phyloP scores from a whole-genome alignment of 2,888 invertebrate genomes.

The Caenorhabditis macrosperma region DNA sequence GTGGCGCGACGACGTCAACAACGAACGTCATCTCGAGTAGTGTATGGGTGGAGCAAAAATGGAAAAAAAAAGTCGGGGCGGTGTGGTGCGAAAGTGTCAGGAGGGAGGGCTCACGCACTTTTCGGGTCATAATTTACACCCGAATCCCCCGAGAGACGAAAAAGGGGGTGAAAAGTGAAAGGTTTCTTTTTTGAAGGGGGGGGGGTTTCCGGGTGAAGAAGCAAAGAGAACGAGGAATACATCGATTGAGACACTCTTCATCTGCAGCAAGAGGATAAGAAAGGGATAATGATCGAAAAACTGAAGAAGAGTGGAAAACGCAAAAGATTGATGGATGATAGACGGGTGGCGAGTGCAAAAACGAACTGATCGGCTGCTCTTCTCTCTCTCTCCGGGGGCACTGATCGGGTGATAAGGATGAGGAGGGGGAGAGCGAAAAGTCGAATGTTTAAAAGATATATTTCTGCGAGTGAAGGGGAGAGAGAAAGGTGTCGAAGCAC shows the following conservation, averaged over 20 bases:
- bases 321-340: slow-evolving; percentile 51
- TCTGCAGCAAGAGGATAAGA: slow-evolving; percentile 18
- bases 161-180: slow-evolving; percentile 9
- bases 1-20: slow-evolving; percentile 13
- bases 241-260: slow-evolving; percentile 25
- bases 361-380: slow-evolving; percentile 28
- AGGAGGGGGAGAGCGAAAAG: background rate
- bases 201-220: background rate
- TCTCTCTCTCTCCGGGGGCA: background rate
- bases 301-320: slow-evolving; percentile 9
- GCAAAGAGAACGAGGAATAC: slow-evolving; percentile 23
- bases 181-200: slow-evolving; percentile 9
- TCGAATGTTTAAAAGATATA: slow-evolving; percentile 22
- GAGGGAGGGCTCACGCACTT: slow-evolving; percentile 3
- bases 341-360: slow-evolving; percentile 47
- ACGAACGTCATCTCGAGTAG: slow-evolving; percentile 5
- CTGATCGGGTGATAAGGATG: slow-evolving; percentile 34
- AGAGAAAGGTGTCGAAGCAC: slow-evolving; percentile 2
- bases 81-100: slow-evolving; percentile 41
- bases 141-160: slow-evolving; percentile 24
- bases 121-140: slow-evolving; percentile 41
- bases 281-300: slow-evolving; percentile 52
- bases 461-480: slow-evolving; percentile 3
- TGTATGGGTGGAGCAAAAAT: too few species aligned
- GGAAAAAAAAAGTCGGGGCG: slow-evolving; percentile 10